Base-by-base conservation (phyloP, 2,797 vertebrate genomes). In the Catharus ustulatus region DNA sequence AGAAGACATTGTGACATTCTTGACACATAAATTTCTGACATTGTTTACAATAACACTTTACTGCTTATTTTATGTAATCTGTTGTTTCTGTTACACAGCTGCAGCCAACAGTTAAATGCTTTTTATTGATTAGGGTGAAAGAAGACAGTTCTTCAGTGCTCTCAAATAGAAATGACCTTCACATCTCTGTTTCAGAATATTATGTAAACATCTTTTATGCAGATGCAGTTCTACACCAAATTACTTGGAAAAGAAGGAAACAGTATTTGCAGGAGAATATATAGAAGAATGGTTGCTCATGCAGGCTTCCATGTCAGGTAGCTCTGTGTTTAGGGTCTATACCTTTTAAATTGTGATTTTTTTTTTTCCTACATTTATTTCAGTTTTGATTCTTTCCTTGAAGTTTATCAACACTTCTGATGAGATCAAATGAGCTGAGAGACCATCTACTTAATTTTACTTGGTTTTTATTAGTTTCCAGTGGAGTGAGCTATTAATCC, bases 361-460 rank as follows among this genome's bases (percentile, higher is more conserved):
- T 11, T 46, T 42, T 40, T n/a, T 20, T 5, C 10, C 19, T 13
- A 22, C 27, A 11, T 51, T 63, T 87, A 74, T 82, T 88, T 91
- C 43, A 46, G 30, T 83, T 92, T 80, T 84, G 29, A 45, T 91
- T 88, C 42, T 81, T 86, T 40, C 74, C 30, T 78, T 88, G n/a
- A 68, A 32, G 34, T 73, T 74, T 51, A 74, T 80, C 43, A 81
- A 27, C 55, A 59, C 34, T 88, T 91, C 8, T 21, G n/a, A 34
- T 59, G 74, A 67, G 73, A 59, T 86, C 66, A 90, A 84, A 78
- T 34, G 66, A 95, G 21, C 58, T 89, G n/a, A 81, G 64, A 93
- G 87, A 73, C 29, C 20, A 38, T 91, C 38, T 62, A 42, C 48
- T 73, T 94, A 86, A 90, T 90, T 93, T 77, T 92, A 3, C 51